Percentiles rank a stretch among this genome's conserved stretches.
Conservation (phyloP, 2,888 invertebrate genomes). For the Xanthia togata region DNA sequence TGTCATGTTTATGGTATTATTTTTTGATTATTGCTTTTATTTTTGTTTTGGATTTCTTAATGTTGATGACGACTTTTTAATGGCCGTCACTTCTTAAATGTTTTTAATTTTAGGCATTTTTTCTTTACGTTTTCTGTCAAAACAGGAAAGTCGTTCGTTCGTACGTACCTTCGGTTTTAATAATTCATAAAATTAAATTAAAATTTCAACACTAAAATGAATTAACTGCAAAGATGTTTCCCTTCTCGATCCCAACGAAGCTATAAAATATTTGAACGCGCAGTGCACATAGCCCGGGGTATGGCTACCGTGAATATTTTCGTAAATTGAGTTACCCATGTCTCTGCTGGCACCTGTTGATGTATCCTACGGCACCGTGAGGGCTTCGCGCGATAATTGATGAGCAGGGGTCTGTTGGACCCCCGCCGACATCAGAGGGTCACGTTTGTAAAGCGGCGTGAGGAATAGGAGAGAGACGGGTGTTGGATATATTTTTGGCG, state of each 20-base stretch:
- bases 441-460: conserved; percentile 57
- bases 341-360: conserved; percentile 80
- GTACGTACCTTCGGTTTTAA: background rate
- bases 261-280: conserved; percentile 29
- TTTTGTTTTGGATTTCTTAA: conserved; percentile 36
- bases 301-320: conserved; percentile 69
- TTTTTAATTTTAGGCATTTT: background rate
- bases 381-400: conserved; percentile 77
- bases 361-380: conserved; percentile 68
- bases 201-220: conserved; percentile 4
- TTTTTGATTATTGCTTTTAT: conserved; percentile 55
- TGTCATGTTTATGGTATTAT: conserved; percentile 63
- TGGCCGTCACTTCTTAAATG: background rate
- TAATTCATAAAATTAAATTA: background rate
- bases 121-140: background rate
- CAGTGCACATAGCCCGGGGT: conserved; percentile 60
- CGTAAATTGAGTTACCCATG: conserved; percentile 67
- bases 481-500: background rate
- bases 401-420: conserved; percentile 77
- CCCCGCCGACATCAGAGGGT: conserved; percentile 77
- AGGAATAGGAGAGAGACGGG: conserved; percentile 24
- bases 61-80: conserved; percentile 27
- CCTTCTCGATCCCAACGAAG: background rate
- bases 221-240: conserved; percentile 14
- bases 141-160: no score